These are phyloP conservation scores for Alectoris magna DNA, from an alignment of 2,797 vertebrate genomes.

Conservation along the genomic window DNA sequence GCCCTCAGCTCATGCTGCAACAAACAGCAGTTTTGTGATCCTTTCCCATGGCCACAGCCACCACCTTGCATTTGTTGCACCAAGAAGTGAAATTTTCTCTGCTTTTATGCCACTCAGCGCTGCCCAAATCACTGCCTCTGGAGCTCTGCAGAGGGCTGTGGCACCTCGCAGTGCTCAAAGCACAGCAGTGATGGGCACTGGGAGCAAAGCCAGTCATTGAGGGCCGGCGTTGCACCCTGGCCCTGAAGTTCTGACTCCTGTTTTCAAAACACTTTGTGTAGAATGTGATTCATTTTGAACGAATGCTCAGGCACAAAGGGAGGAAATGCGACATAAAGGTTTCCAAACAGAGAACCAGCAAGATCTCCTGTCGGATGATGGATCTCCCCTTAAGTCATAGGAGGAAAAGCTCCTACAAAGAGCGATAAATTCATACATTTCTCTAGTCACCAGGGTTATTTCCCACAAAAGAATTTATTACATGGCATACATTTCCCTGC, in stretches of 20 bases:
- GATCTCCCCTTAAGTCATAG: slow-evolving; percentile 34
- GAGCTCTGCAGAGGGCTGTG: not conserved
- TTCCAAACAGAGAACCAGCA: slow-evolving; percentile 15
- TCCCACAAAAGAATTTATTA: slow-evolving; percentile 67
- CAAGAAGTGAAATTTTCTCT: not conserved
- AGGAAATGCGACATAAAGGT: not conserved
- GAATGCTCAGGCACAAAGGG: not conserved
- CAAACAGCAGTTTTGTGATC: not conserved
- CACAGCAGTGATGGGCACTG: rapidly evolving
- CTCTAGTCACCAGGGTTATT: slow-evolving; percentile 58
- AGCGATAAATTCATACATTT: slow-evolving; percentile 70
- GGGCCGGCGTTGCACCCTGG: rapidly evolving
- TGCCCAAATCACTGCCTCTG: not conserved
- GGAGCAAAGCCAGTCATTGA: rapidly evolving
- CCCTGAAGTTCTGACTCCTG: rapidly evolving
- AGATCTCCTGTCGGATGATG: slow-evolving; percentile 34
- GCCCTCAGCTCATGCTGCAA: rapidly evolving
- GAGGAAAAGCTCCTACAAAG: slow-evolving; percentile 60
- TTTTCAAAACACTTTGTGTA: not conserved
- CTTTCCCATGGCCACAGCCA: not conserved
- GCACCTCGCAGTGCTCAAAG: not conserved
- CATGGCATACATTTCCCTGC: slow-evolving; percentile 51
- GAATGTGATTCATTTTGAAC: not conserved
- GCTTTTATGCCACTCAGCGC: not conserved
- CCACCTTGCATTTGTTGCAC: not conserved